These are phyloP conservation scores for Drosophila borealis DNA, from an alignment of 2,888 invertebrate genomes.

Conservation along the genomic window DNA sequence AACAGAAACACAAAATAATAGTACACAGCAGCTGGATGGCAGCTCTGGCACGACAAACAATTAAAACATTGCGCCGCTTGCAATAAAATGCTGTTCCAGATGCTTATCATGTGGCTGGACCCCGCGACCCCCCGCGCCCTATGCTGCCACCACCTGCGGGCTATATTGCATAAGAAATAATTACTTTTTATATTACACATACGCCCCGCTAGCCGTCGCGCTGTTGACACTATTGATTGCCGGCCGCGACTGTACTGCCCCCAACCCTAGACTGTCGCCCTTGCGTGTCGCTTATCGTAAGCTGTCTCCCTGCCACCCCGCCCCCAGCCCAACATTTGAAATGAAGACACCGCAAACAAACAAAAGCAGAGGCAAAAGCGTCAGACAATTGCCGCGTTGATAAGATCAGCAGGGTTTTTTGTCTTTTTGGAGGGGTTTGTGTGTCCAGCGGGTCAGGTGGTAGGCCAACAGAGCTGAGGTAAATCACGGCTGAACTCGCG, in stretches of 20 bases:
- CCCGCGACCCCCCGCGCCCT: not conserved
- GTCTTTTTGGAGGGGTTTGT: constrained; percentile 9
- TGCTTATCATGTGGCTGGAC: constrained; percentile 56
- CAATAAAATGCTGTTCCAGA: constrained; percentile 79
- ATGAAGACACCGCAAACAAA: constrained; percentile 72
- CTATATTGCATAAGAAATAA: constrained; percentile 78
- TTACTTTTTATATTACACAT: constrained; percentile 79
- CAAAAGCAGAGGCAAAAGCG: constrained; percentile 64
- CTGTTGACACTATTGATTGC: constrained; percentile 75
- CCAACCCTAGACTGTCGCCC: constrained; percentile 22
- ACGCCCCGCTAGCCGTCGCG: constrained; percentile 58
- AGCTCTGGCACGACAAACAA: constrained; percentile 73
- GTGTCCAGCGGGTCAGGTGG: constrained; percentile 34
- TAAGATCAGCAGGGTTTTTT: constrained; percentile 72
- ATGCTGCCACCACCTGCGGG: constrained; percentile 11
- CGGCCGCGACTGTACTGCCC: constrained; percentile 22
- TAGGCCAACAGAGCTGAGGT: constrained; percentile 15
- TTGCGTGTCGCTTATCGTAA: constrained; percentile 76
- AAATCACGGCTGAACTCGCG: constrained; percentile 61
- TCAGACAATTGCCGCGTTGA: constrained; percentile 73
- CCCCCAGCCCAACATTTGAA: constrained; percentile 23
- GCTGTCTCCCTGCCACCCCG: not conserved
- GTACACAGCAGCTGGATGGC: constrained; percentile 52
- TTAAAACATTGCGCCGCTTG: constrained; percentile 75
- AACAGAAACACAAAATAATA: constrained; percentile 1